These are phyloP conservation scores for Parnassius smintheus DNA, from an alignment of 2,888 invertebrate genomes.

Conservation along the genomic window DNA sequence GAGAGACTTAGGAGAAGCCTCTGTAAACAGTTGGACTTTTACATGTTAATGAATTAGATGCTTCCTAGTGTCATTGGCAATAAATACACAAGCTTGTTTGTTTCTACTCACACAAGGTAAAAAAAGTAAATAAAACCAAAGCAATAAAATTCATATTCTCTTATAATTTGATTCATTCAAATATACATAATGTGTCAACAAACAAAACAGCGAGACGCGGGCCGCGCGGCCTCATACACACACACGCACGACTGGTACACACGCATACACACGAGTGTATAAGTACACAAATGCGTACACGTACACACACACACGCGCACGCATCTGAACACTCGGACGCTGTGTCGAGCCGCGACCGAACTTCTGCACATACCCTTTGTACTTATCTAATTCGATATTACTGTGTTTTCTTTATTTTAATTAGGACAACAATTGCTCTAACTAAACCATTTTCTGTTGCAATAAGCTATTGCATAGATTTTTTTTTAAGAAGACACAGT, in stretches of 20 bases:
- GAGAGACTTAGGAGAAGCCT: too few species aligned
- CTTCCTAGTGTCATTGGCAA: too few species aligned
- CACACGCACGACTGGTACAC: conserved; percentile 32
- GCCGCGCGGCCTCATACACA: conserved; percentile 46
- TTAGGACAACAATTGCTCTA: too few species aligned
- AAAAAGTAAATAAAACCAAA: conserved; percentile 44
- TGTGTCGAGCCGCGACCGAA: conserved; percentile 61
- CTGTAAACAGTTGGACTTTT: too few species aligned
- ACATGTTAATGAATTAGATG: too few species aligned
- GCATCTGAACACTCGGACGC: conserved; percentile 46
- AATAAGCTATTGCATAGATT: not conserved
- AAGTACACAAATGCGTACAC: conserved; percentile 26
- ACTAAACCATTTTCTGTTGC: not conserved
- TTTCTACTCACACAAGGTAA: too few species aligned
- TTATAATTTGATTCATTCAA: conserved; percentile 81
- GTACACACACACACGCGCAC: conserved; percentile 41
- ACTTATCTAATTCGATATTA: conserved; percentile 47
- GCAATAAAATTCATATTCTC: conserved; percentile 75
- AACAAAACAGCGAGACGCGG: conserved; percentile 77
- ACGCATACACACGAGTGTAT: conserved; percentile 35
- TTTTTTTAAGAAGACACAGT: conserved; percentile 32
- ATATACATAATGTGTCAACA: conserved; percentile 81
- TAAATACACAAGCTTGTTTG: too few species aligned
- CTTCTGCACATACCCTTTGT: conserved; percentile 79
- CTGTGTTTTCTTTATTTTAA: conserved; percentile 14